Evolutionary conservation across 2,113 vertebrate genomes (phyloP).

Genomic region (Toxostoma redivivum): DNA sequence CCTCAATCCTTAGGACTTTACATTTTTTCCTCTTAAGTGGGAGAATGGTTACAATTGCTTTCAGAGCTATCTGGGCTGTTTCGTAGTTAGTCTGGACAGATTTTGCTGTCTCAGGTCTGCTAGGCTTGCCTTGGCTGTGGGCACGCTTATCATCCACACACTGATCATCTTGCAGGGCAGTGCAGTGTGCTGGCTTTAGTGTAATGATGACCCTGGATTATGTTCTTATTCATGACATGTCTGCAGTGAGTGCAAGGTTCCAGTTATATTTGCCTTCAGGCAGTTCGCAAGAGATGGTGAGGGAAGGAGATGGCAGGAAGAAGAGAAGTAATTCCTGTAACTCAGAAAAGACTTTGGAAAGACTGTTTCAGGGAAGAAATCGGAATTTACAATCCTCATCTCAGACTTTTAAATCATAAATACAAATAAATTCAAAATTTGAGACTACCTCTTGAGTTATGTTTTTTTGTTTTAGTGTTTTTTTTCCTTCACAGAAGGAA

Average conservation of each 20-base stretch:
- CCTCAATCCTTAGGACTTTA: background rate
- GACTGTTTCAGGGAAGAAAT: background rate
- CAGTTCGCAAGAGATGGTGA: constrained; percentile 20
- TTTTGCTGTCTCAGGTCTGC: background rate
- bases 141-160: background rate
- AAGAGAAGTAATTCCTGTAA: background rate
- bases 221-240: constrained; percentile 29
- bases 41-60: background rate
- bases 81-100: background rate
- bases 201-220: constrained; percentile 24
- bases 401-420: background rate
- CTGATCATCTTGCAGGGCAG: background rate
- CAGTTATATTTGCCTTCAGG: constrained; percentile 51
- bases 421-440: background rate
- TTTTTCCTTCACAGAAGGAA: background rate
- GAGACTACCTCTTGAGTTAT: background rate
- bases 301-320: background rate
- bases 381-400: background rate
- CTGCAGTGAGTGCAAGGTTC: constrained; percentile 27
- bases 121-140: background rate
- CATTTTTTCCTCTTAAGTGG: background rate
- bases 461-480: background rate
- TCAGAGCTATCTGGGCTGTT: background rate
- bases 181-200: background rate
- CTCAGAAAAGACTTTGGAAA: background rate